phyloP scores from a whole-genome alignment of 2,113 vertebrate genomes.

The Gnathonemus echidnorhynchus region DNA sequence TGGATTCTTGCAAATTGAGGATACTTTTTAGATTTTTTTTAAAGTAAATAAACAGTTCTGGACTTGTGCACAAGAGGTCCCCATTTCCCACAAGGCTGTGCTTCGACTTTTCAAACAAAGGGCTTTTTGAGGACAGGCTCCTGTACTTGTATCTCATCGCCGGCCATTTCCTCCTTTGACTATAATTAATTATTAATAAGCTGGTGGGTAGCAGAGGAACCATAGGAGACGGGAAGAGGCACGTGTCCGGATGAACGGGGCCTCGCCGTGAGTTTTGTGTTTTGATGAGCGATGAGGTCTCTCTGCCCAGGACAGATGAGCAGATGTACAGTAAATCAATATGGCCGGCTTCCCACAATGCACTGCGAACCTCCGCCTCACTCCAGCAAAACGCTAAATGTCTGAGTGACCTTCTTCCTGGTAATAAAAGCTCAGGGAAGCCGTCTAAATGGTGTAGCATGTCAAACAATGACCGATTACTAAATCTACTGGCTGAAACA shows the following conservation, averaged over 20 bases:
- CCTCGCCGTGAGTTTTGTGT: neutral
- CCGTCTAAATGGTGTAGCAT: neutral
- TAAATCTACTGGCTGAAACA: neutral
- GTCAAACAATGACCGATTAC: neutral
- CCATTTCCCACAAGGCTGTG: neutral
- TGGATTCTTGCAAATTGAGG: neutral
- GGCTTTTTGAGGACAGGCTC: neutral
- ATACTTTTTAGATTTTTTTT: neutral
- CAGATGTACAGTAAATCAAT: neutral
- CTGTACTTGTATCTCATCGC: neutral
- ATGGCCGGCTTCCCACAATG: neutral
- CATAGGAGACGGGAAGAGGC: neutral
- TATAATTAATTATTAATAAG: neutral
- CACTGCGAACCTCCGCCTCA: neutral
- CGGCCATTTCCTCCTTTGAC: neutral
- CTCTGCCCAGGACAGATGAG: neutral
- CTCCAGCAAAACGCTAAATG: neutral
- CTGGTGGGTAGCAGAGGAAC: neutral
- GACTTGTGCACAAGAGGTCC: neutral
- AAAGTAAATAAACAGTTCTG: neutral
- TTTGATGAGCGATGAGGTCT: neutral
- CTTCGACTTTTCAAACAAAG: too few relatives aligned
- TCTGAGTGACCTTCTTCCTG: neutral
- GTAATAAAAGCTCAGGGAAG: neutral
- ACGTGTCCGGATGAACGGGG: neutral